phyloP scores from a whole-genome alignment of 53 echinoderm and acorn worm genomes.

The Holothuria leucospilota region DNA sequence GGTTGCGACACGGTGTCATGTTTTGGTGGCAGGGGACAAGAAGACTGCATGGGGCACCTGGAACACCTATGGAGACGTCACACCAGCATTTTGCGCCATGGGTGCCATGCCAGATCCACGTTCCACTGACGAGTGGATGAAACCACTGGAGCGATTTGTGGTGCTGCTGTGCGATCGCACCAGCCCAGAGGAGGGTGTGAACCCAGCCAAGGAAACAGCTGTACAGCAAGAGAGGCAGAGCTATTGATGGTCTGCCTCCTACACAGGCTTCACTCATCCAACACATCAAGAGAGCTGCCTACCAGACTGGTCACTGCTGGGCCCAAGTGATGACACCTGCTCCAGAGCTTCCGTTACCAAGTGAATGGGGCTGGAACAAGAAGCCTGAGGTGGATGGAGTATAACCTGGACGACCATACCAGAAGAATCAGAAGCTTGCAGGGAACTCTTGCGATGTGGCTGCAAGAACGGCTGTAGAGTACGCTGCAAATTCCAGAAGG shows the following conservation, averaged over 20 bases:
- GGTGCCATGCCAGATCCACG: background rate
- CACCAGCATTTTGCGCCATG: background rate
- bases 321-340: conserved; percentile 10
- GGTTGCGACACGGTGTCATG: too few relatives aligned
- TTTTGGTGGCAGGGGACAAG: too few relatives aligned
- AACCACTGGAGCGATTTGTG: too few relatives aligned
- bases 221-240: conserved; percentile 26
- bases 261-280: too few relatives aligned
- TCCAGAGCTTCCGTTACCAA: conserved; percentile 37
- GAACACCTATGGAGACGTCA: too few relatives aligned
- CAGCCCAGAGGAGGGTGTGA: too few relatives aligned
- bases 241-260: too few relatives aligned
- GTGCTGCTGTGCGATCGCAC: conserved; percentile 33
- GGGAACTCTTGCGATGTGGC: conserved; percentile 54
- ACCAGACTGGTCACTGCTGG: conserved; percentile 57
- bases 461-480: conserved; percentile 58
- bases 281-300: too few relatives aligned
- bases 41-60: too few relatives aligned
- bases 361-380: conserved; percentile 61
- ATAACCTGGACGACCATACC: conserved; percentile 60
- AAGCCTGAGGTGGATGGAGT: conserved; percentile 15
- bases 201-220: conserved; percentile 17
- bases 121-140: too few relatives aligned
- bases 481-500: conserved; percentile 48
- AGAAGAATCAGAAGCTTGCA: conserved; percentile 56